A percentile compares a stretch with the other conserved stretches of the same genome.
phyloP scores from a whole-genome alignment of 2,888 invertebrate species.

The Cataglyphis altisquamis region DNA sequence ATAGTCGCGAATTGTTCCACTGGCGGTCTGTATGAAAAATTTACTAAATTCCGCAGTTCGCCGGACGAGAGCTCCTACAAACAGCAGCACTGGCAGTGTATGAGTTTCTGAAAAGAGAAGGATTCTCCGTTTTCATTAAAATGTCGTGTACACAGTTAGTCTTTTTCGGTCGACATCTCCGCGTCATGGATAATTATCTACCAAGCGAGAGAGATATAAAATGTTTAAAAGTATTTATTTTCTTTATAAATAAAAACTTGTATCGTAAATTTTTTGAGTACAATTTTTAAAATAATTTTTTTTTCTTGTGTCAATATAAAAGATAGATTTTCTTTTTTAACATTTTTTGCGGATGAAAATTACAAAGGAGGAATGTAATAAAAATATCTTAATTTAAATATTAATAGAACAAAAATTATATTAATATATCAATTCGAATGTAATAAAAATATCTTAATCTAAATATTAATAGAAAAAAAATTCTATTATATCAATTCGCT shows the following conservation, averaged over 20 bases:
- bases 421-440: not conserved
- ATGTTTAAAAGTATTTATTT: not conserved
- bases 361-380: not conserved
- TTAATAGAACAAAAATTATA: not conserved
- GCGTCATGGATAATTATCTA: constrained; percentile 3
- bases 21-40: constrained; percentile 28
- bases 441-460: too few relatives aligned
- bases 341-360: not conserved
- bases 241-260: not conserved
- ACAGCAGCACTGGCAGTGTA: not conserved
- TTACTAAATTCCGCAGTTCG: constrained; percentile 31
- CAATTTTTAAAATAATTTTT: not conserved
- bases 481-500: not conserved
- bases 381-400: not conserved
- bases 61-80: constrained; percentile 5
- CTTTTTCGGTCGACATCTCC: not conserved
- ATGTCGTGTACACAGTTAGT: not conserved
- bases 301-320: not conserved
- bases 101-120: constrained; percentile 10
- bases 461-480: not conserved
- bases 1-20: constrained; percentile 14
- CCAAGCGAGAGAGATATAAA: not conserved
- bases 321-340: not conserved
- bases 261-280: too few relatives aligned
- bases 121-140: constrained; percentile 17